Conservation (phyloP, 2,113 vertebrate genomes). For the Dascyllus trimaculatus region DNA sequence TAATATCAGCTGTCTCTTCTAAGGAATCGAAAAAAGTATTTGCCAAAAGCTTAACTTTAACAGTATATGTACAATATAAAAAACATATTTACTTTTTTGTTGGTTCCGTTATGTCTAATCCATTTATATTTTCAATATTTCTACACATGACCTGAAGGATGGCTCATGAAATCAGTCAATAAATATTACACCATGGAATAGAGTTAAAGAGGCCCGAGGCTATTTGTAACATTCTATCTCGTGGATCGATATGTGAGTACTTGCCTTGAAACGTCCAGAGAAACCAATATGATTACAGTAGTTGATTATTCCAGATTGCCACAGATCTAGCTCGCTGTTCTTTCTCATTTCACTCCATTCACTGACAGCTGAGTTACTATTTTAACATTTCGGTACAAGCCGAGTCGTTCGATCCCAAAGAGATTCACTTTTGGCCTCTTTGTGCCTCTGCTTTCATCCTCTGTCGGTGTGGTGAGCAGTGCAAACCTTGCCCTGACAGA, state of each 20-base stretch:
- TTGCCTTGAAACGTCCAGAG: neutral
- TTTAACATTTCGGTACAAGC: conserved; percentile 3
- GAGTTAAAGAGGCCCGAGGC: neutral
- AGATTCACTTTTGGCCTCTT: conserved; percentile 31
- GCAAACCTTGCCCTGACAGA: conserved; percentile 54
- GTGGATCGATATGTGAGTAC: conserved; percentile 35
- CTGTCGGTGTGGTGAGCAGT: conserved; percentile 29
- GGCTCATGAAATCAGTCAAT: neutral
- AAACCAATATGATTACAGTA: conserved; percentile 3
- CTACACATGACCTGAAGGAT: conserved; percentile 2
- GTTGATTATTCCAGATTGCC: neutral
- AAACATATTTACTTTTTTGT: neutral
- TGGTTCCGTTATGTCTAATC: neutral
- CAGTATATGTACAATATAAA: too few species aligned
- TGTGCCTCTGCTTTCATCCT: conserved; percentile 27
- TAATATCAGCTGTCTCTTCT: too few species aligned
- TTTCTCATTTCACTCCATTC: conserved; percentile 8
- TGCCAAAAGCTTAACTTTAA: too few species aligned
- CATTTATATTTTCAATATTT: neutral
- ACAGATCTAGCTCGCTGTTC: neutral
- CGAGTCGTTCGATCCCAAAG: neutral
- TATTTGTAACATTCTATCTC: neutral
- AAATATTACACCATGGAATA: conserved; percentile 5
- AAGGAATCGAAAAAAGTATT: too few species aligned
- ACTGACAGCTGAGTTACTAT: neutral